Percentiles rank a stretch among this genome's conserved stretches.
These are phyloP conservation scores for Rugalucina vietnamica DNA, from an alignment of 2,888 invertebrate genomes.

Conservation along the genomic window DNA sequence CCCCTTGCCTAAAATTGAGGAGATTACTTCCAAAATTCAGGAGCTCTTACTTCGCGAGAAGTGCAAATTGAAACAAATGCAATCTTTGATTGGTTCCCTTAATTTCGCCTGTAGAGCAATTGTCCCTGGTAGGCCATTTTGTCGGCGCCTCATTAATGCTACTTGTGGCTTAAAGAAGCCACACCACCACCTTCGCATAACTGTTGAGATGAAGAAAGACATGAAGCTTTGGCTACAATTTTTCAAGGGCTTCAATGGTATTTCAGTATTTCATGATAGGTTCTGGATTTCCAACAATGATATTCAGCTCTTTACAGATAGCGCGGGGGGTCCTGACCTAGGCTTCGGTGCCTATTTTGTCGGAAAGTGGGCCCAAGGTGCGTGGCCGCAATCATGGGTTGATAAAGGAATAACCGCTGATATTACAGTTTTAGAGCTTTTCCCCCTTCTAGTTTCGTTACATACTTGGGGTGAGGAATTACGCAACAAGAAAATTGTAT, in stretches of 20 bases:
- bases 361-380: not conserved
- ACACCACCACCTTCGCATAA: conserved; percentile 9
- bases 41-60: not conserved
- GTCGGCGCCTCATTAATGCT: conserved; percentile 21
- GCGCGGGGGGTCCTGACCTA: conserved; percentile 10
- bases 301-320: conserved; percentile 35
- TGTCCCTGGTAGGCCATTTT: conserved; percentile 17
- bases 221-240: conserved; percentile 37
- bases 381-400: conserved; percentile 7
- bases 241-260: conserved; percentile 27
- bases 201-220: conserved; percentile 6
- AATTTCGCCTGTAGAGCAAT: conserved; percentile 23
- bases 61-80: not conserved
- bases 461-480: conserved; percentile 13
- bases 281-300: conserved; percentile 29
- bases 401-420: conserved; percentile 8
- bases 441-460: conserved; percentile 24
- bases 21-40: not conserved
- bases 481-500: conserved; percentile 20
- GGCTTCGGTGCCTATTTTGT: conserved; percentile 23
- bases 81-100: conserved; percentile 7
- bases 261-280: conserved; percentile 32
- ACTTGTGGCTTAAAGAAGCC: conserved; percentile 20
- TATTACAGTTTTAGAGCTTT: conserved; percentile 26
- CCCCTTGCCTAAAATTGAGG: not conserved